Percentiles rank a stretch among this genome's conserved stretches.
Evolutionary conservation across 2,888 invertebrate genomes (phyloP).

Genomic region (Lasioglossum oenotherae): DNA sequence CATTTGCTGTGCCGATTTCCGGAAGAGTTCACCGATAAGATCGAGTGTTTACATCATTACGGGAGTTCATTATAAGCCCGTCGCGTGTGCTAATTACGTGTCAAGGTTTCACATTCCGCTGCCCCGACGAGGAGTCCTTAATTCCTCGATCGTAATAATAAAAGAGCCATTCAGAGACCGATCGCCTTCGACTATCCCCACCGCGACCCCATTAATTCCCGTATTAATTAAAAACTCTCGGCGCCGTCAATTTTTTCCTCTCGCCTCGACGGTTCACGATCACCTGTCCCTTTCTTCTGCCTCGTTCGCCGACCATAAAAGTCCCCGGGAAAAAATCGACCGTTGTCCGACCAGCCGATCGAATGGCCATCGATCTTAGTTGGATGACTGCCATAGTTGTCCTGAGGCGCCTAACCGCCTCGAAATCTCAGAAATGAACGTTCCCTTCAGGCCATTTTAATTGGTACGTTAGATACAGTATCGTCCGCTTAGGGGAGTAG

Average conservation of each 20-base stretch:
- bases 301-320: conserved; percentile 20
- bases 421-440: background rate
- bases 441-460: background rate
- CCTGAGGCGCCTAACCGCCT: background rate
- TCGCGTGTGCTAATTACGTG: conserved; percentile 48
- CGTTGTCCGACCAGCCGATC: conserved; percentile 8
- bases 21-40: conserved; percentile 23
- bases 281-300: background rate
- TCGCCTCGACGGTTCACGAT: conserved; percentile 19
- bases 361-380: conserved; percentile 40
- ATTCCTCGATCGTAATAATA: conserved; percentile 68
- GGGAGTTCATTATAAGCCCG: conserved; percentile 40
- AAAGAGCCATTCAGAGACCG: conserved; percentile 66
- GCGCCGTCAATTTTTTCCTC: conserved; percentile 9
- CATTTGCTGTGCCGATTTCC: conserved; percentile 6
- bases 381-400: background rate
- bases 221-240: conserved; percentile 68
- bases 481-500: background rate
- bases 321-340: conserved; percentile 20
- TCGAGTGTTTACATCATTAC: conserved; percentile 26
- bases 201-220: conserved; percentile 52
- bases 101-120: conserved; percentile 40
- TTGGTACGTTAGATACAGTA: background rate
- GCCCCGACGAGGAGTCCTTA: conserved; percentile 23
- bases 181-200: conserved; percentile 56